Evolutionary conservation across 2,797 vertebrate species (phyloP), one percentile per base, ranked within the genome.

Genomic region (Rhabdophis nuchalis): DNA sequence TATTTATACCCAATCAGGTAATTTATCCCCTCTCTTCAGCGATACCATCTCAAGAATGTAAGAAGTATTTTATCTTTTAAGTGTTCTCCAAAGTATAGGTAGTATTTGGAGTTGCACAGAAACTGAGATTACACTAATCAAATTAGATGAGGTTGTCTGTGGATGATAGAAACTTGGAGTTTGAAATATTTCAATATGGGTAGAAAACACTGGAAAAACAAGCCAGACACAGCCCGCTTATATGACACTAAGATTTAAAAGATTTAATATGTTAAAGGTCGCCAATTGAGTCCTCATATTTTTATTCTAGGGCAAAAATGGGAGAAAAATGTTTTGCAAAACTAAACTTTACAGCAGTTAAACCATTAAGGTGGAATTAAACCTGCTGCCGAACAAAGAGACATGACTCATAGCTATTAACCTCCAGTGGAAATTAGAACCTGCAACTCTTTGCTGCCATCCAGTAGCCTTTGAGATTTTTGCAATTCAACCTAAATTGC

Each of bases 281-380:
- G 10, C 7, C 5, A 87, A 25, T 27, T 91, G 88, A 68, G 93
- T 13, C 25, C 18, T 90, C 41, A 2, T 82, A 29, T 25, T 92
- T 93, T 89, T 18, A 2, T 91, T 92, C 90, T 92, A 77, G 36
- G 10, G 4, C 14, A 92, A 32, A 90, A 92, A 92, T 93, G 91
- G n/a, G 87, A 50, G 89, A 91, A 89, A 91, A 89, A 58, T 0
- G 3, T 92, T 94, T 93, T 88, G 85, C 11, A 90, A 93, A 95
- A 68, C 5, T 5, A 27, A 91, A 1, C 91, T 23, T 58, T 89
- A 94, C 92, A 87, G 90, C 94, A 86, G 93, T 90, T 88, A 89
- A 86, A 93, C 88, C 92, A 95, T 95, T 88, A 93, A 6, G 56
- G 93, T 94, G 94, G 91, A 94, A 93, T 57, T 18, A 95, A 92